Base-by-base conservation (phyloP, 2,113 vertebrate species). In the Galemys pyrenaicus region DNA sequence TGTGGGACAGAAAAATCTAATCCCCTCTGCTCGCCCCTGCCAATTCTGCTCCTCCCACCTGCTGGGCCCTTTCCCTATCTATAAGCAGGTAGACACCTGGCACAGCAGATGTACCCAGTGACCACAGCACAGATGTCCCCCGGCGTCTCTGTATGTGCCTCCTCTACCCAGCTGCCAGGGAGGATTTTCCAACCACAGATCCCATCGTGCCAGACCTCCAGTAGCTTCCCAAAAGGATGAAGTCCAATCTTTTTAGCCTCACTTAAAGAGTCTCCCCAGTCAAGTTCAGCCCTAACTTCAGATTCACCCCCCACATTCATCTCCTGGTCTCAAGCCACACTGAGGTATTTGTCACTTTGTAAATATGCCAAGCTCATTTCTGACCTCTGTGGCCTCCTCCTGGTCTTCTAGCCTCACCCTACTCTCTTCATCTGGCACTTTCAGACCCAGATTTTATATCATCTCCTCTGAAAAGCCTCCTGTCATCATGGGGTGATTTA, bases 1-100 rank as follows among this genome's bases (percentile, higher is more conserved):
- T 26, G 62, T 39, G 41, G 78, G 49, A 78, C 9, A 32, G 56
- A 96, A 37, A 73, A 89, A 46, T 11, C 88, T 67, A 20, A 41
- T 71, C 56, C 64, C 73, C 67, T 83, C 71, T 70, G 24, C 83
- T 70, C 68, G 90, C n/a, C 83, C 35, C 85, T 95, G 95, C 96
- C 88, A 86, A 75, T 26, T 94, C 78, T 91, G 41, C 60, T 86
- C 58, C 70, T 86, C 64, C 79, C 60, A 22, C 89, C 89, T 81
- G 65, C 93, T 70, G 70, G 35, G 64, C 81, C 49, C 71, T 56
- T 24, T 92, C 67, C 70, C 85, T 81, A n/a, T 32, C 39, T 77
- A 19, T 37, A 8, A n/a, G 35, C 80, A 93, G 89, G 71, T 58
- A 80, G 86, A 70, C 87, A 95, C 89, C 87, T 95, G 77, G 89